These are phyloP conservation scores for Orchesellides sinensis DNA, from an alignment of 2,888 invertebrate genomes.

Conservation along the genomic window DNA sequence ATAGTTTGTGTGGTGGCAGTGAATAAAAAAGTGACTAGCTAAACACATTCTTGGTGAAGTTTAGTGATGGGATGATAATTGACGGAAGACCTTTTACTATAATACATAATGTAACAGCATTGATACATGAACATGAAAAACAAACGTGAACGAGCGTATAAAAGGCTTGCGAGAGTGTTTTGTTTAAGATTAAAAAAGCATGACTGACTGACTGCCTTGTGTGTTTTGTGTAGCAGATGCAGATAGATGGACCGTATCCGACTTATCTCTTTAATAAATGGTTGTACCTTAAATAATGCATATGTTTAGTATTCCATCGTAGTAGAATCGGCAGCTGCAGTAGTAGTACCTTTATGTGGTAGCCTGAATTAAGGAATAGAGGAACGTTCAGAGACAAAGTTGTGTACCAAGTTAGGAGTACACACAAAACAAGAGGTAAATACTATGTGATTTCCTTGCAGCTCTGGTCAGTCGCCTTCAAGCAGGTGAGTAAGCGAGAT, in stretches of 20 bases:
- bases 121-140: conserved; percentile 14
- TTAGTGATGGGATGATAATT: conserved; percentile 11
- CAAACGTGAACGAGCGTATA: too few species aligned
- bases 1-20: conserved; percentile 16
- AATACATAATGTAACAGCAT: neutral
- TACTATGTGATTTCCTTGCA: conserved; percentile 50
- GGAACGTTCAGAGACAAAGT: too few species aligned
- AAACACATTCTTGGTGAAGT: neutral
- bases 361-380: too few species aligned
- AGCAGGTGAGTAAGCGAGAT: conserved; percentile 62
- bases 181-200: conserved; percentile 8
- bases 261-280: neutral
- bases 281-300: neutral
- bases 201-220: conserved; percentile 1
- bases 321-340: too few species aligned
- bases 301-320: too few species aligned
- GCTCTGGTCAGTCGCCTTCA: conserved; percentile 62
- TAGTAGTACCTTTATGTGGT: too few species aligned
- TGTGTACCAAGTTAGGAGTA: too few species aligned
- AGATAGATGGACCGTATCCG: conserved; percentile 44
- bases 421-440: conserved; percentile 36
- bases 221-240: too few species aligned
- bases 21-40: neutral
- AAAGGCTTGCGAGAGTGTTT: conserved; percentile 26
- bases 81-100: conserved; percentile 36